Evolutionary conservation across 53 echinoderm and acorn worm genomes (phyloP).

Genomic region (Hippasteria phrygiana): DNA sequence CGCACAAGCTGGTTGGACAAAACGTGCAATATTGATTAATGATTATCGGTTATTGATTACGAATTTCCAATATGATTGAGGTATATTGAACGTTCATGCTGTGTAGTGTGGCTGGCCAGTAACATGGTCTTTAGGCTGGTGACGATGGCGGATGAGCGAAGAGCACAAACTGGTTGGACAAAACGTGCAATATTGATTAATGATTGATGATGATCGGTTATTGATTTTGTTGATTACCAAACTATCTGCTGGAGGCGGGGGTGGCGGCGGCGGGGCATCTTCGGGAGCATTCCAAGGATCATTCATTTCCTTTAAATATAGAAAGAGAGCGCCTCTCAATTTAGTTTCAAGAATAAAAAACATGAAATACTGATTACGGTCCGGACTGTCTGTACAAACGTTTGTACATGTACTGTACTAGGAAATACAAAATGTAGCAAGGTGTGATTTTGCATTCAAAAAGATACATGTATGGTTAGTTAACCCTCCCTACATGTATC

Average conservation of each 20-base stretch:
- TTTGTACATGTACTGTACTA: no score
- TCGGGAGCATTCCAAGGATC: background rate
- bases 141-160: background rate
- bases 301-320: background rate
- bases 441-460: no score
- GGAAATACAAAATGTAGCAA: no score
- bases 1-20: background rate
- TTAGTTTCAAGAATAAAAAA: no score
- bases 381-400: no score
- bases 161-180: background rate
- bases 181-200: background rate
- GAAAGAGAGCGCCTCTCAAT: background rate
- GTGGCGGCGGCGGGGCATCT: slow-evolving; percentile 39
- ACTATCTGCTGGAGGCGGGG: slow-evolving; percentile 18
- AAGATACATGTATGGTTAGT: no score
- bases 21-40: background rate
- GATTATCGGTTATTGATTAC: slow-evolving; percentile 19
- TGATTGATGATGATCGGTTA: slow-evolving; percentile 4
- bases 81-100: no score
- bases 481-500: no score
- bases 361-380: no score
- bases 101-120: no score
- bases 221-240: slow-evolving; percentile 37
- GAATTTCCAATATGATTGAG: no score
- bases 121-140: no score